Conservation (phyloP, 2,888 invertebrate species). For the Molorchus minor region DNA sequence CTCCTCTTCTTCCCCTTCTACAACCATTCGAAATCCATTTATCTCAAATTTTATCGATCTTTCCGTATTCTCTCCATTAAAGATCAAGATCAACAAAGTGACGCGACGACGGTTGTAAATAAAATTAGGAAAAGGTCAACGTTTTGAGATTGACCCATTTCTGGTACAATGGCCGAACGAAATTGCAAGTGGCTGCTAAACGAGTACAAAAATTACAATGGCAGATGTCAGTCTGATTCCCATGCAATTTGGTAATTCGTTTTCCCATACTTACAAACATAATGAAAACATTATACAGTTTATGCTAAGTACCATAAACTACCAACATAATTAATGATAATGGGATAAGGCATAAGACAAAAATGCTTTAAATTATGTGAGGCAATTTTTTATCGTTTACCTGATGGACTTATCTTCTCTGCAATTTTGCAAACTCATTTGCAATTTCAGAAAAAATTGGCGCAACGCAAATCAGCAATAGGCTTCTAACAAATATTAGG, state of each 20-base stretch:
- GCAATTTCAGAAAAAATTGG: slow-evolving; percentile 7
- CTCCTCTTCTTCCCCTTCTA: too few species aligned
- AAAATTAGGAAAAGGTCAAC: slow-evolving; percentile 24
- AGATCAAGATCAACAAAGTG: too few species aligned
- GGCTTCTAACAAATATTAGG: slow-evolving; percentile 5
- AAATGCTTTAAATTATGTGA: slow-evolving; percentile 14
- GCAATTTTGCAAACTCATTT: slow-evolving; percentile 19
- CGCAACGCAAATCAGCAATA: neutral
- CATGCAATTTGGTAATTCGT: slow-evolving; percentile 49
- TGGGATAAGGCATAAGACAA: slow-evolving; percentile 22
- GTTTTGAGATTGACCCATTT: slow-evolving; percentile 32
- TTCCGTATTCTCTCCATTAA: too few species aligned
- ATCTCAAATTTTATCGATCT: too few species aligned
- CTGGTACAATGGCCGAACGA: slow-evolving; percentile 31
- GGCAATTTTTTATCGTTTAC: slow-evolving; percentile 21
- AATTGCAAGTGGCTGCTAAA: slow-evolving; percentile 29
- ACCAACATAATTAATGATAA: slow-evolving; percentile 29
- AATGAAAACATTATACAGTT: slow-evolving; percentile 48
- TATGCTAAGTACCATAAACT: slow-evolving; percentile 45
- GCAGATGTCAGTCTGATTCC: slow-evolving; percentile 50
- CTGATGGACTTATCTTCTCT: slow-evolving; percentile 1
- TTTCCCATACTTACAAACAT: slow-evolving; percentile 49
- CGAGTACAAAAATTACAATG: slow-evolving; percentile 38
- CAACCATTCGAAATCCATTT: too few species aligned
- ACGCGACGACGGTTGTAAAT: too few species aligned